Base-by-base conservation (phyloP, 2,888 invertebrate species). In the Erynnis tages region DNA sequence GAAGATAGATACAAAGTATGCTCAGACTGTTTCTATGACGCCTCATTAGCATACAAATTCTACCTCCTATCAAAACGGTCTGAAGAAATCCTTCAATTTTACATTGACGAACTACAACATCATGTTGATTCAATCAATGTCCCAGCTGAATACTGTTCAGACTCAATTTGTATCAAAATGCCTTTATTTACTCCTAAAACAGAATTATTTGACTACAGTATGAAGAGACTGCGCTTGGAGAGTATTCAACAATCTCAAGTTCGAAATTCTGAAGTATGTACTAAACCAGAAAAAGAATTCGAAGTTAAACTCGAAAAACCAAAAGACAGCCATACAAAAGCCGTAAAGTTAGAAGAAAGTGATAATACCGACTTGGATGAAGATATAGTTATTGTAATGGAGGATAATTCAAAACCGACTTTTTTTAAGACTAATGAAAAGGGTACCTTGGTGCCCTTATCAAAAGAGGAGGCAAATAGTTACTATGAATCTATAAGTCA, bases 21-120 rank as follows among this genome's bases (percentile, higher is more conserved):
- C 48, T 54, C 71, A 0, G 65, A 74, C 21, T 89, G 88, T 53
- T 83, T 84, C 35, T 58, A 63, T 14, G 59, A 64, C 11, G 82
- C 86, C 2, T 74, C 75, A 1, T 57, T 64, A 30, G 79, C 82
- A 2, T 82, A 83, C 50, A 80, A 82, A 50, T 87, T 89, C 55
- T 79, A 73, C 53, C 57, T 75, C 4, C 60, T 69, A 44, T 61
- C 73, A 0, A 73, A 73, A 59, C 57, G 66, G 0, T 82, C 71
- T 49, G 65, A 80, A 41, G 74, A 79, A 55, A 65, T 84, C 2
- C 61, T 87, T 0, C 61, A 74, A 6, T 76, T 70, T 55, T 86
- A 83, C 53, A 62, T 73, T 0, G 64, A 77, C 11, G 70, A 76
- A 58, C 55, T 88, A 0, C 54, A 69, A 1, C 57, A 58, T 10